These are phyloP conservation scores for Penaeus monodon DNA, from an alignment of 2,888 invertebrate species.

Conservation along the genomic window DNA sequence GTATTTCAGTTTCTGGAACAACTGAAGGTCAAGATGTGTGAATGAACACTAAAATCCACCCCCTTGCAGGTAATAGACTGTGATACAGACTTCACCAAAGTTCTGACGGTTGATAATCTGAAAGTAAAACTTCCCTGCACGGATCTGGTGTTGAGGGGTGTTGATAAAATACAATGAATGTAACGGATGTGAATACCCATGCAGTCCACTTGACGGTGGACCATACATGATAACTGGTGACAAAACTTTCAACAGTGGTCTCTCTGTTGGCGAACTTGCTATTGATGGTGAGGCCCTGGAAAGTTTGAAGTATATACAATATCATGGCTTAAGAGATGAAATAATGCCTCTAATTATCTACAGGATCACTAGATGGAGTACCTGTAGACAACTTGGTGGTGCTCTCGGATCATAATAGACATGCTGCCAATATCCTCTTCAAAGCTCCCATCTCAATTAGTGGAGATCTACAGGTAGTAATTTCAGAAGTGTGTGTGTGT, in stretches of 20 bases:
- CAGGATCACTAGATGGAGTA: conserved; percentile 24
- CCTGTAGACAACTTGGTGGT: conserved; percentile 11
- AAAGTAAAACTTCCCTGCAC: neutral
- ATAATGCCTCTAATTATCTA: neutral
- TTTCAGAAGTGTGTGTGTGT: no score
- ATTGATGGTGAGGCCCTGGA: conserved; percentile 4
- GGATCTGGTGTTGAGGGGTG: neutral
- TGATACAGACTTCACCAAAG: neutral
- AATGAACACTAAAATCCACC: no score
- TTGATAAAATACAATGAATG: conserved; percentile 12
- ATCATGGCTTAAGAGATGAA: no score
- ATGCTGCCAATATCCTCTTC: neutral
- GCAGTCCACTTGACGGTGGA: conserved; percentile 13
- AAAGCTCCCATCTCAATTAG: neutral
- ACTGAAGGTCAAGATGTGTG: no score
- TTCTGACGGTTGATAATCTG: neutral
- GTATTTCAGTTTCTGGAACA: neutral
- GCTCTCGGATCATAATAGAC: neutral
- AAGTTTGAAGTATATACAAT: no score
- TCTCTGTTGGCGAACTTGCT: neutral
- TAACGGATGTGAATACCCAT: neutral
- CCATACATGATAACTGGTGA: conserved; percentile 3
- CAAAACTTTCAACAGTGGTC: conserved; percentile 27
- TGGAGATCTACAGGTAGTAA: conserved; percentile 13
- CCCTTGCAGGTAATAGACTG: conserved; percentile 1